Percentiles rank a stretch among this genome's conserved stretches.
phyloP scores from a whole-genome alignment of 1,140 invertebrate genomes.

The Drosophila truncata region DNA sequence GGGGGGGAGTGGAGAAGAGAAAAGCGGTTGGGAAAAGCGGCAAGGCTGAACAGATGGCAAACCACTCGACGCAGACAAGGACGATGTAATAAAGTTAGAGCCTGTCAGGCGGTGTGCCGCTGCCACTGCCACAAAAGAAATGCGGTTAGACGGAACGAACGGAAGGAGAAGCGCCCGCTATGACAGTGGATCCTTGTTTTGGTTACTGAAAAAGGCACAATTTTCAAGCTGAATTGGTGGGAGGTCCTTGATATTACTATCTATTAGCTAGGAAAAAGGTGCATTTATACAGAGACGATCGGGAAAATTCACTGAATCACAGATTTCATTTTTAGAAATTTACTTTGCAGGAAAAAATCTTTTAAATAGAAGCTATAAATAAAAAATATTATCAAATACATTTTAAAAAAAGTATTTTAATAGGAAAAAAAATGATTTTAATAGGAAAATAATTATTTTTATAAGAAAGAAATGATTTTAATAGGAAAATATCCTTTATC shows the following conservation, averaged over 20 bases:
- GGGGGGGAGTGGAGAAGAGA: neutral
- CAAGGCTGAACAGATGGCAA: slow-evolving; percentile 50
- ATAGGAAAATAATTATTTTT: too few relatives aligned
- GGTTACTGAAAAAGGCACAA: neutral
- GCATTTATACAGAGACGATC: neutral
- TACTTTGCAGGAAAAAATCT: neutral
- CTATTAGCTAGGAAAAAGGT: too few relatives aligned
- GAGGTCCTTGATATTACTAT: neutral
- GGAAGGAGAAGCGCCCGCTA: neutral
- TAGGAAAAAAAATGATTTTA: too few relatives aligned
- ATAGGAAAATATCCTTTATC: too few relatives aligned
- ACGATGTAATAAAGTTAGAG: slow-evolving; percentile 78
- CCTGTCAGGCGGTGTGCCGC: slow-evolving; percentile 64
- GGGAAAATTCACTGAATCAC: neutral
- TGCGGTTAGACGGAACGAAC: slow-evolving; percentile 59
- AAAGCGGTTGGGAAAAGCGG: slow-evolving; percentile 1
- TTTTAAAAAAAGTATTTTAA: too few relatives aligned
- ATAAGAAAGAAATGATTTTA: too few relatives aligned
- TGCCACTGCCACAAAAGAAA: slow-evolving; percentile 66
- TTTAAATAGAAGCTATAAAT: too few relatives aligned
- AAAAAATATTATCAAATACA: too few relatives aligned
- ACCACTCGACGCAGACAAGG: slow-evolving; percentile 67
- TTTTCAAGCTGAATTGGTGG: neutral
- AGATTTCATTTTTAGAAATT: neutral
- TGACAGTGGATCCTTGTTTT: neutral